phyloP scores from a whole-genome alignment of 2,888 invertebrate species.

The Lordiphosa fenestrarum region DNA sequence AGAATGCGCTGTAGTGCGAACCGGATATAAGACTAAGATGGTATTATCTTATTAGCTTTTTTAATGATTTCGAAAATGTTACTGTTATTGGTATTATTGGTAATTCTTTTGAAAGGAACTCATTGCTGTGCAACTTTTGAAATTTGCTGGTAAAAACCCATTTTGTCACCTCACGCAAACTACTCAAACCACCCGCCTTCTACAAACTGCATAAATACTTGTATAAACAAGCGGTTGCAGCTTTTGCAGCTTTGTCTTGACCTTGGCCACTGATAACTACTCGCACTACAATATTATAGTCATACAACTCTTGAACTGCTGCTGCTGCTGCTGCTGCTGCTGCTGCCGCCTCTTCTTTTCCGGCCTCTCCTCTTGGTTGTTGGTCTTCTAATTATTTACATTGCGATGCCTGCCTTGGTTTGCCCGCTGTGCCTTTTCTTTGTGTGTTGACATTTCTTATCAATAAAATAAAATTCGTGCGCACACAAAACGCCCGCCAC shows the following conservation, averaged over 20 bases:
- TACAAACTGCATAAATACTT: slow-evolving; percentile 14
- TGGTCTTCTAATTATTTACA: slow-evolving; percentile 14
- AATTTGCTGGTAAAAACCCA: too few relatives aligned
- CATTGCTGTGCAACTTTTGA: too few relatives aligned
- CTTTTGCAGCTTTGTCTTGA: slow-evolving; percentile 37
- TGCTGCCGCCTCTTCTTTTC: not conserved
- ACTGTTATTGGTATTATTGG: too few relatives aligned
- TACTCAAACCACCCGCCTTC: slow-evolving; percentile 14
- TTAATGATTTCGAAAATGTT: too few relatives aligned
- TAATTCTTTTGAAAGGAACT: too few relatives aligned
- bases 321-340: slow-evolving; percentile 2
- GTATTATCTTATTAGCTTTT: too few relatives aligned
- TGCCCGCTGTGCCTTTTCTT: not conserved
- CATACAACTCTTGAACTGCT: slow-evolving; percentile 1
- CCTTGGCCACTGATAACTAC: slow-evolving; percentile 47
- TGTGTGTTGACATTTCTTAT: slow-evolving; percentile 48
- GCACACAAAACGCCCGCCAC: slow-evolving; percentile 42
- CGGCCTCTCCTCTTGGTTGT: slow-evolving; percentile 9
- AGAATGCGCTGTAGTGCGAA: too few relatives aligned
- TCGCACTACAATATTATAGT: not conserved
- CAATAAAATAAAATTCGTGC: slow-evolving; percentile 47
- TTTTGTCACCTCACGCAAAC: not conserved
- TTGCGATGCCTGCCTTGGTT: slow-evolving; percentile 4
- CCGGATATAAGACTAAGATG: too few relatives aligned
- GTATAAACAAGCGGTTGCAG: slow-evolving; percentile 21